A percentile compares a stretch with the other conserved stretches of the same genome.
phyloP scores from a whole-genome alignment of 2,113 vertebrate genomes.

The Galemys pyrenaicus region DNA sequence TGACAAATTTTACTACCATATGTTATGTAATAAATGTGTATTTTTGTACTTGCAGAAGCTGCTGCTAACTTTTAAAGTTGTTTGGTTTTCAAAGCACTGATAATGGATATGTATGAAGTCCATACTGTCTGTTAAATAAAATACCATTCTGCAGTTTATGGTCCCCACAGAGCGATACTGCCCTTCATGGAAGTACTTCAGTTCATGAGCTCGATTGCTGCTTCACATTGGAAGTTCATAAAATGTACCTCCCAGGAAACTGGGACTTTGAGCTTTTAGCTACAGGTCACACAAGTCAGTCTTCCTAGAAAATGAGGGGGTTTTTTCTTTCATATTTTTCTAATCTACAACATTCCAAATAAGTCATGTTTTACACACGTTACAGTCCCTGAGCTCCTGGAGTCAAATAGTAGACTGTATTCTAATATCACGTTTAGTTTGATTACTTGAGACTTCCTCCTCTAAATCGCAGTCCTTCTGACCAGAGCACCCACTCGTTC shows the following conservation, averaged over 20 bases:
- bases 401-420: background rate
- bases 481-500: background rate
- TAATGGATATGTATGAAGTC: constrained; percentile 84
- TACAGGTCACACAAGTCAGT: background rate
- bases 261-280: constrained; percentile 42
- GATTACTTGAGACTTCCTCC: background rate
- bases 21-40: constrained; percentile 93
- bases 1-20: constrained; percentile 90
- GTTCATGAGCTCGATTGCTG: background rate
- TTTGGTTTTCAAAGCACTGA: constrained; percentile 85
- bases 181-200: constrained; percentile 10
- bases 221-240: constrained; percentile 28
- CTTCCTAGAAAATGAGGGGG: background rate
- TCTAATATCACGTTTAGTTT: background rate
- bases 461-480: background rate
- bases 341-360: constrained; percentile 24
- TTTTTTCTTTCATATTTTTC: background rate
- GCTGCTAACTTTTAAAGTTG: constrained; percentile 92
- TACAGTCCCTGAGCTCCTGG: background rate
- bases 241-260: background rate
- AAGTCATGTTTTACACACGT: constrained; percentile 20
- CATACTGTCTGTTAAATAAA: constrained; percentile 87
- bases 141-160: constrained; percentile 77
- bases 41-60: constrained; percentile 96
- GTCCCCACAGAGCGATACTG: background rate